These are phyloP conservation scores for Isichthys henryi DNA, from an alignment of 2,113 vertebrate genomes.

Conservation along the genomic window DNA sequence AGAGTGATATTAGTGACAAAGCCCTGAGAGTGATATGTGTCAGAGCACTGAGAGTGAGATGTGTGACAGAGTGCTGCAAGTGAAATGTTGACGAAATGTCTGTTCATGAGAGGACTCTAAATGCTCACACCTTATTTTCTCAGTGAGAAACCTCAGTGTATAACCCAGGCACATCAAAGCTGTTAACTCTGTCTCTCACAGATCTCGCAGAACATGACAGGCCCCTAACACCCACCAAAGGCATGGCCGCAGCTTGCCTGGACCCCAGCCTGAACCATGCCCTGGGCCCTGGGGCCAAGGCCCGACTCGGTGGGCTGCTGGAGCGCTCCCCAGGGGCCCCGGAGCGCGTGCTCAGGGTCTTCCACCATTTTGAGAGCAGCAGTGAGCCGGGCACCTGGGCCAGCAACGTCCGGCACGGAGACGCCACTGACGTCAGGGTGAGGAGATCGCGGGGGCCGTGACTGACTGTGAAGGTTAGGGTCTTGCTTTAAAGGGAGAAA, in stretches of 20 bases:
- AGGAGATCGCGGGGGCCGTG: slow-evolving; percentile 31
- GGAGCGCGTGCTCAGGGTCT: slow-evolving; percentile 90
- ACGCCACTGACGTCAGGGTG: slow-evolving; percentile 91
- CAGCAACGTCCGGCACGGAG: slow-evolving; percentile 91
- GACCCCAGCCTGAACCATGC: slow-evolving; percentile 90
- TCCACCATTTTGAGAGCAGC: slow-evolving; percentile 90
- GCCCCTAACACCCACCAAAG: slow-evolving; percentile 92
- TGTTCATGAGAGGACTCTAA: background rate
- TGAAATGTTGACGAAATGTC: background rate
- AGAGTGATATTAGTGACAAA: no score
- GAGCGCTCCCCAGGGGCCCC: slow-evolving; percentile 80
- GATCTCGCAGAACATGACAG: slow-evolving; percentile 82
- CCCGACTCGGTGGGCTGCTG: slow-evolving; percentile 71
- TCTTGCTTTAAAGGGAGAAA: background rate
- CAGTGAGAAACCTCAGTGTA: background rate
- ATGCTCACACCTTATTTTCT: background rate
- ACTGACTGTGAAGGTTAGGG: background rate
- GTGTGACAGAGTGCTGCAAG: background rate
- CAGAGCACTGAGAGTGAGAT: background rate
- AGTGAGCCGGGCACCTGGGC: slow-evolving; percentile 88
- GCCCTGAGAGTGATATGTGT: background rate
- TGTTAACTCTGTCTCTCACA: background rate
- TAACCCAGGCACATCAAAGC: background rate
- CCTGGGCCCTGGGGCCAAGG: slow-evolving; percentile 74
- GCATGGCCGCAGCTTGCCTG: slow-evolving; percentile 94